Evolutionary conservation across 2,113 vertebrate species (phyloP).

Genomic region (Turdus rufiventris): DNA sequence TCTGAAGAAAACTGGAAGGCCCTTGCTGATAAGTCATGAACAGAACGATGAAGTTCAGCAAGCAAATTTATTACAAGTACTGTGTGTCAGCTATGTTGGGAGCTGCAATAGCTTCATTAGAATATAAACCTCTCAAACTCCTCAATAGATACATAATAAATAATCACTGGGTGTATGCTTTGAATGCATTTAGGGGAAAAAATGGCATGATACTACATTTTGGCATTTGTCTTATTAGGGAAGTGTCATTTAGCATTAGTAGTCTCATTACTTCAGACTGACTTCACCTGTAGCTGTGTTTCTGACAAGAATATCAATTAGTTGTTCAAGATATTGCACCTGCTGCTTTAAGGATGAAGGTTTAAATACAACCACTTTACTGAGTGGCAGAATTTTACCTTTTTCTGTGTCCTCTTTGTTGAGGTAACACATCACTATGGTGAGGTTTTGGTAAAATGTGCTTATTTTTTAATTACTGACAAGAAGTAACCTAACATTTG

Average conservation of each 20-base stretch:
- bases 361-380: not conserved
- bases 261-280: not conserved
- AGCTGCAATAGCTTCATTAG: not conserved
- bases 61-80: not conserved
- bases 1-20: not conserved
- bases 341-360: not conserved
- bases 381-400: not conserved
- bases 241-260: not conserved
- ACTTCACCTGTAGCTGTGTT: not conserved
- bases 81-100: not conserved
- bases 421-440: accelerated
- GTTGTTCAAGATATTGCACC: not conserved
- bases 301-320: not conserved
- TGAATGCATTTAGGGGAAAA: not conserved
- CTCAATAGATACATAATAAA: not conserved
- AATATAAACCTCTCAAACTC: not conserved
- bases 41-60: not conserved
- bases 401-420: not conserved
- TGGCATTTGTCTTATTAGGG: not conserved
- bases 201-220: not conserved
- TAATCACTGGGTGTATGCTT: not conserved
- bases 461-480: not conserved
- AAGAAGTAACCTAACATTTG: not conserved
- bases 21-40: not conserved
- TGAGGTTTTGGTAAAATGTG: not conserved